Evolutionary conservation across 2,113 vertebrate genomes (phyloP).

Genomic region (Columba janthina): DNA sequence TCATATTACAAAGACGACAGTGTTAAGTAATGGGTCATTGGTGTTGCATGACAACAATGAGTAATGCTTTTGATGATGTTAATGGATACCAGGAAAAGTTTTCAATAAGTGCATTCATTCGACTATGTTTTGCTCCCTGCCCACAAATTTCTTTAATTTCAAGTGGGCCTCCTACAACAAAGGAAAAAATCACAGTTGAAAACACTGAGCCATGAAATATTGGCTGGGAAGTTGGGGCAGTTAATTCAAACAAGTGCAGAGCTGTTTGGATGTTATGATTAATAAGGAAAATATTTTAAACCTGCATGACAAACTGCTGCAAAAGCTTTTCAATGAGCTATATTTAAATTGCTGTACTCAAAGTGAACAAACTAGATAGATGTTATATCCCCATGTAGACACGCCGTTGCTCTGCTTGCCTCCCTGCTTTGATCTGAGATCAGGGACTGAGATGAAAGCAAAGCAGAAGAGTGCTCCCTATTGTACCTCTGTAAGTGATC

Average conservation of each 20-base stretch:
- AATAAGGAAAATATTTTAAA: constrained; percentile 38
- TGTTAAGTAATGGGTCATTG: neutral
- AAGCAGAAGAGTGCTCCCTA: constrained; percentile 43
- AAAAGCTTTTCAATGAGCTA: neutral
- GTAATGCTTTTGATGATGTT: neutral
- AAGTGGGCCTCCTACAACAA: neutral
- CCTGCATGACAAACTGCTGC: neutral
- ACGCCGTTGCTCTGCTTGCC: constrained; percentile 31
- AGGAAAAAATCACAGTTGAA: neutral
- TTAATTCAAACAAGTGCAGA: neutral
- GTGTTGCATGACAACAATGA: neutral
- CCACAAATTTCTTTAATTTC: neutral
- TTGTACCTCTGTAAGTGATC: constrained; percentile 44
- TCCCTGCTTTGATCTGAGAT: constrained; percentile 47
- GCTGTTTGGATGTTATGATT: constrained; percentile 25
- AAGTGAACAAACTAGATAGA: constrained; percentile 36
- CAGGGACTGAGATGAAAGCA: constrained; percentile 26
- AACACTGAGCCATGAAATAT: neutral
- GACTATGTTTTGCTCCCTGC: neutral
- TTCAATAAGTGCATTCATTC: neutral
- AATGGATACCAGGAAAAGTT: neutral
- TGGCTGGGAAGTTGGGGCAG: neutral
- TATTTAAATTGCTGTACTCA: constrained; percentile 32
- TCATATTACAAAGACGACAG: neutral
- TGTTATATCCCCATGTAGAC: neutral